These are phyloP conservation scores for Macrochelys suwanniensis DNA, from an alignment of 2,797 vertebrate species.

Conservation along the genomic window DNA sequence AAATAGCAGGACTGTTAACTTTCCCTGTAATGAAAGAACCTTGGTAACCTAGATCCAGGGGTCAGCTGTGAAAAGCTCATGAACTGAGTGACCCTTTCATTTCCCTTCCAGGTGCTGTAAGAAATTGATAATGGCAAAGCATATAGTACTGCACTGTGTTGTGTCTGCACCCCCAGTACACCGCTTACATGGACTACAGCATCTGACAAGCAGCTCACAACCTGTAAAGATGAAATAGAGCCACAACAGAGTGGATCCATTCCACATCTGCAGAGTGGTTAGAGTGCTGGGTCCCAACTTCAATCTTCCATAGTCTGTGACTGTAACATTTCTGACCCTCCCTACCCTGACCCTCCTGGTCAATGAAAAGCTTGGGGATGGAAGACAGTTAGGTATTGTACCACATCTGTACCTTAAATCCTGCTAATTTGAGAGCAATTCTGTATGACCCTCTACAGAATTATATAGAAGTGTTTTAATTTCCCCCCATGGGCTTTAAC, in stretches of 20 bases:
- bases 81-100: background rate
- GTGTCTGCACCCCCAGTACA: background rate
- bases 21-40: background rate
- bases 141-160: background rate
- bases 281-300: background rate
- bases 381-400: background rate
- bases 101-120: background rate
- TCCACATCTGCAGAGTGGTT: background rate
- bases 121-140: background rate
- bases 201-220: background rate
- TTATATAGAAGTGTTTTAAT: background rate
- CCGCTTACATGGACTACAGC: background rate
- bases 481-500: background rate
- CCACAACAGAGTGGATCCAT: background rate
- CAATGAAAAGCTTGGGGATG: background rate
- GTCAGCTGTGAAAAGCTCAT: rapidly evolving
- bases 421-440: background rate
- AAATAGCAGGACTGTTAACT: background rate
- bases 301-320: background rate
- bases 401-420: background rate
- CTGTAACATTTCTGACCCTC: background rate
- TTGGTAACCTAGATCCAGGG: background rate
- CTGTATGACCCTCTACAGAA: background rate
- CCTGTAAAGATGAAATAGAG: background rate
- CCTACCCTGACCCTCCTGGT: rapidly evolving